A percentile compares a stretch with the other conserved stretches of the same genome.
These are phyloP conservation scores for Drosophila melanosoma DNA, from an alignment of 2,888 invertebrate species.

Conservation along the genomic window DNA sequence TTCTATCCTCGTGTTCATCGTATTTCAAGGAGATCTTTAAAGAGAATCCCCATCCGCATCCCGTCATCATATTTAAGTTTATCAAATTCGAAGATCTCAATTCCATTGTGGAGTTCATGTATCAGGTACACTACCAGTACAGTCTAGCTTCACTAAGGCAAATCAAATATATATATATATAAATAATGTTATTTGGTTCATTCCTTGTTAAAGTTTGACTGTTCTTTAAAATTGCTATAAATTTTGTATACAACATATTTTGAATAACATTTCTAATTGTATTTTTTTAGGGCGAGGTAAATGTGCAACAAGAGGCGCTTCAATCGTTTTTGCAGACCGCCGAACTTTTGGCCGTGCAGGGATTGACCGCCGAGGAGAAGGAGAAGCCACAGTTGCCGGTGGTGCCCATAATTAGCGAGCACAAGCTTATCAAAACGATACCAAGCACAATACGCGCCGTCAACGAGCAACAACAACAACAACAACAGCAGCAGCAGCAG, in stretches of 20 bases:
- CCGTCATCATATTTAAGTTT: constrained; percentile 92
- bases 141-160: neutral
- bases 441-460: constrained; percentile 84
- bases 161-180: neutral
- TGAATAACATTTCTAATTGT: neutral
- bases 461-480: constrained; percentile 68
- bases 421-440: constrained; percentile 84
- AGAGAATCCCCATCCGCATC: constrained; percentile 92
- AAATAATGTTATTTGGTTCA: neutral
- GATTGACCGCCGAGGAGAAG: constrained; percentile 87
- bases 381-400: constrained; percentile 83
- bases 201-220: neutral
- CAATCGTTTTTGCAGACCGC: constrained; percentile 92
- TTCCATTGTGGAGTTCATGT: constrained; percentile 93
- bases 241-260: neutral
- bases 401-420: constrained; percentile 79
- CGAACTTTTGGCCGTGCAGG: constrained; percentile 91
- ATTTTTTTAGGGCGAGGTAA: constrained; percentile 89
- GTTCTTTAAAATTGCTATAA: neutral
- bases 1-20: constrained; percentile 93
- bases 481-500: constrained; percentile 64
- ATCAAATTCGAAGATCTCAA: constrained; percentile 91
- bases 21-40: constrained; percentile 91
- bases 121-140: constrained; percentile 84
- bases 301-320: constrained; percentile 91